These are phyloP conservation scores for Spilarctia lutea DNA, from an alignment of 2,888 invertebrate species.

Conservation along the genomic window DNA sequence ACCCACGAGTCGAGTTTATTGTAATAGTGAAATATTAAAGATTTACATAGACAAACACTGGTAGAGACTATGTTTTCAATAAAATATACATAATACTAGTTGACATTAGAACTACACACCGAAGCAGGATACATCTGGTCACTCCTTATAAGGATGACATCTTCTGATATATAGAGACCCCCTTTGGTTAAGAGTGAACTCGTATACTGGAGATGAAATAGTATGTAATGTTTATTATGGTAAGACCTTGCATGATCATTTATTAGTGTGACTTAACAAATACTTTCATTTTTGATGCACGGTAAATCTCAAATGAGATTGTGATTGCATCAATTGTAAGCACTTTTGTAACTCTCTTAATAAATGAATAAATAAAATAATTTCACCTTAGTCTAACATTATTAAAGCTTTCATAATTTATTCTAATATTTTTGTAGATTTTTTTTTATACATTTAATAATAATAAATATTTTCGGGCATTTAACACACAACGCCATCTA, in stretches of 20 bases:
- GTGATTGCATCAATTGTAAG: too few species aligned
- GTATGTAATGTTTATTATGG: neutral
- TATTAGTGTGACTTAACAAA: neutral
- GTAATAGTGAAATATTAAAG: too few species aligned
- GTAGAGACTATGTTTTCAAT: neutral
- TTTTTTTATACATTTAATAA: too few species aligned
- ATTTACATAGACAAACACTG: neutral
- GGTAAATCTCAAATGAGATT: too few species aligned
- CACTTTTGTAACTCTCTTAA: too few species aligned
- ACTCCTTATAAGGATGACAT: constrained; percentile 7
- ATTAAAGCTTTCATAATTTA: too few species aligned
- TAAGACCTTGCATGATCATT: neutral
- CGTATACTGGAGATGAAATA: neutral
- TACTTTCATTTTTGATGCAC: too few species aligned
- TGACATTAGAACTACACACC: constrained; percentile 7
- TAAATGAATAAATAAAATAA: too few species aligned
- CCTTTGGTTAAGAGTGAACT: neutral
- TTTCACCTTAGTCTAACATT: neutral
- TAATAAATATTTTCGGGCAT: too few species aligned
- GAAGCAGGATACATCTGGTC: neutral
- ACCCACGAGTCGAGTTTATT: too few species aligned
- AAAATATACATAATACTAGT: neutral
- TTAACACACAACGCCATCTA: too few species aligned
- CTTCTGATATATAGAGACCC: constrained; percentile 15
- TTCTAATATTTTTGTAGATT: too few species aligned